Base-by-base conservation (phyloP, 1,140 invertebrate genomes). In the Drepana arcuata region DNA sequence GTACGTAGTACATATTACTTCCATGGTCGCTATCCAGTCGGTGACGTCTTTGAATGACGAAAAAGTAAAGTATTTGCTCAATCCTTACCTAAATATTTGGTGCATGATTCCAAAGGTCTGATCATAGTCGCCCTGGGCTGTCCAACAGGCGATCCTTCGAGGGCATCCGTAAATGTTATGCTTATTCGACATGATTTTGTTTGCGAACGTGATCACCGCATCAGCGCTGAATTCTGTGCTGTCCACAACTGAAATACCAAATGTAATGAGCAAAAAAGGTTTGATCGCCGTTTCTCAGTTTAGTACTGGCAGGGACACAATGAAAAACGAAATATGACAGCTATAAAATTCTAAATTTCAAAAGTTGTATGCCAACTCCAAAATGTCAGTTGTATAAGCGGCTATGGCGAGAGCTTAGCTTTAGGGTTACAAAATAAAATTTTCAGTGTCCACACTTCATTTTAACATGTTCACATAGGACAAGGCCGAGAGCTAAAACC, bases 401-500 rank as follows among this genome's bases (percentile, higher is more conserved):
- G 37, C 39, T 45, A 66, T 45, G 51, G 29, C 41, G 40, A 48
- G 63, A 38, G 34, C 37, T 11, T 51, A 57, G 53, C 41, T 69
- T 73, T 66, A 40, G 71, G 67, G 71, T 80, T 75, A 78, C 73
- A 80, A 80, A 80, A 80, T 80, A 78, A 80, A 80, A 80, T 75
- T 77, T 57, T 74, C 66, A 73, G 75, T 80, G 66, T 61, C 41
- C 31, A 66, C 57, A 67, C 50, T 60, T 44, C n/a, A n/a, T n/a
- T 66, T 66, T 56, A 48, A 42, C 26, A 44, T 40, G 12, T 50
- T 41, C 34, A 44, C 18, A 48, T 59, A 69, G 43, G 42, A 54
- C 52, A 48, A 33, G 53, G 37, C 21, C 26, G 28, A 41, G 14
- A 29, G 18, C 14, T 14, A 33, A 53, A 40, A 43, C 27, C n/a